A percentile compares a stretch with the other conserved stretches of the same genome.
Evolutionary conservation across 2,113 vertebrate species (phyloP).

Genomic region (Morone chrysops): DNA sequence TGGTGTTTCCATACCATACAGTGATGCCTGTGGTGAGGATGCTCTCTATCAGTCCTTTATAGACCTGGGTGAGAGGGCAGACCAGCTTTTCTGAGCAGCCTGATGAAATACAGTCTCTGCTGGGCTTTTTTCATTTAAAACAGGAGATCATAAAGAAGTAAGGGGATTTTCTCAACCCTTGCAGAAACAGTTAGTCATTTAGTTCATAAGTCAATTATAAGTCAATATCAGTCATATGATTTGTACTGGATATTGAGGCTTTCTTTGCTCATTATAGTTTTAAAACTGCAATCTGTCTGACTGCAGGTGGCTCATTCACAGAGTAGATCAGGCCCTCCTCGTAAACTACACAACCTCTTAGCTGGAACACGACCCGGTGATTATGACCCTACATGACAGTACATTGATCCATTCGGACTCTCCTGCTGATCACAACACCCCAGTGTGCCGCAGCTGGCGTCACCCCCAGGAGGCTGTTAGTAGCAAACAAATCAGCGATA

Average conservation of each 20-base stretch:
- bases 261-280: background rate
- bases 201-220: too few species aligned
- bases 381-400: conserved; percentile 37
- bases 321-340: background rate
- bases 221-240: background rate
- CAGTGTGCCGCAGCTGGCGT: conserved; percentile 50
- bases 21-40: too few species aligned
- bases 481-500: conserved; percentile 30
- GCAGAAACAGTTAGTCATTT: too few species aligned
- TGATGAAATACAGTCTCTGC: too few species aligned
- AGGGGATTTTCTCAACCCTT: too few species aligned
- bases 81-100: too few species aligned
- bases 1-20: too few species aligned
- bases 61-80: too few species aligned
- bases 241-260: background rate
- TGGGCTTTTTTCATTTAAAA: too few species aligned
- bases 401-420: conserved; percentile 16
- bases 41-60: too few species aligned
- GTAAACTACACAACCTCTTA: conserved; percentile 39
- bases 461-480: conserved; percentile 2
- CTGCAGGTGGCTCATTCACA: conserved; percentile 42
- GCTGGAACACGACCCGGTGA: conserved; percentile 39
- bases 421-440: conserved; percentile 41
- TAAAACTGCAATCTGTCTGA: background rate
- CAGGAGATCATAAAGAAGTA: too few species aligned